These are phyloP conservation scores for Sandelia bainsii DNA, from an alignment of 2,797 vertebrate genomes.

Conservation along the genomic window DNA sequence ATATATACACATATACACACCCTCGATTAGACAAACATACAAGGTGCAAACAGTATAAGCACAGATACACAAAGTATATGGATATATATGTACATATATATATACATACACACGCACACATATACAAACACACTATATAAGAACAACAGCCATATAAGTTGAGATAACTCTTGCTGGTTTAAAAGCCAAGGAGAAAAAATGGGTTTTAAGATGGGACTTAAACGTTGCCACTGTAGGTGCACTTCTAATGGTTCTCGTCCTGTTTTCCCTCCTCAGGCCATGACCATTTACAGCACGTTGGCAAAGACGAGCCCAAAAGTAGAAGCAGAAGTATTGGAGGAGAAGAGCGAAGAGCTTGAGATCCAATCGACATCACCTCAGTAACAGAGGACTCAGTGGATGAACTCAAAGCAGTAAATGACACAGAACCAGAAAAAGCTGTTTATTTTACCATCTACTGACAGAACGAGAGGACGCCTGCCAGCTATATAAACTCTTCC, in stretches of 20 bases:
- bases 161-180: too few species aligned
- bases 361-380: slow-evolving; percentile 15
- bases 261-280: slow-evolving; percentile 66
- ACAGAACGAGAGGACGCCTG: slow-evolving; percentile 12
- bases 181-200: too few species aligned
- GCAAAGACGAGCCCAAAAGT: slow-evolving; percentile 55
- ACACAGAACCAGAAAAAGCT: slow-evolving; percentile 26
- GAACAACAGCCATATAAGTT: too few species aligned
- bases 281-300: slow-evolving; percentile 78
- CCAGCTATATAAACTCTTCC: slow-evolving; percentile 1
- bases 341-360: slow-evolving; percentile 28
- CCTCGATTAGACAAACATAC: too few species aligned
- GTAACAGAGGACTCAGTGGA: slow-evolving; percentile 42
- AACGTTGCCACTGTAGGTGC: too few species aligned
- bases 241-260: not conserved
- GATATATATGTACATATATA: too few species aligned
- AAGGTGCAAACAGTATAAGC: too few species aligned
- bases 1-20: too few species aligned
- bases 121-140: too few species aligned
- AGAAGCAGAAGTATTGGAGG: not conserved
- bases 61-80: too few species aligned
- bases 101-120: too few species aligned
- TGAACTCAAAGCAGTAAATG: slow-evolving; percentile 38
- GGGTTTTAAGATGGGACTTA: too few species aligned
- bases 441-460: slow-evolving; percentile 1